Conservation (phyloP, 2,113 vertebrate species). For the Hymenochirus boettgeri region DNA sequence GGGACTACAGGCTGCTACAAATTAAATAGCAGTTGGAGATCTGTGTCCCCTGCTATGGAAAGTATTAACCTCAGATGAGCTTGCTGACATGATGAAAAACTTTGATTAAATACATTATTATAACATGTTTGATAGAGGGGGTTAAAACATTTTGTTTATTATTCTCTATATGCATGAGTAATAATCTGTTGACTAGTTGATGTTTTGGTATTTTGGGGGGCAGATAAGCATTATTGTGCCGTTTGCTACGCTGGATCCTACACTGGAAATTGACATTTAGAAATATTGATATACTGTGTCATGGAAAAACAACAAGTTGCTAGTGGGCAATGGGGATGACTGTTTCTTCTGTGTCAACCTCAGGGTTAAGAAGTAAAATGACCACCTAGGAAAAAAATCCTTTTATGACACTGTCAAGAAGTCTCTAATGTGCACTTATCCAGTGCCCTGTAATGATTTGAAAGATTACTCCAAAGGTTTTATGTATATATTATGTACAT, state of each 20-base stretch:
- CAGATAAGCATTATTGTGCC: too few relatives aligned
- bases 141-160: not conserved
- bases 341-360: not conserved
- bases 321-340: not conserved
- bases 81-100: too few relatives aligned
- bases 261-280: not conserved
- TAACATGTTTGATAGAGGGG: not conserved
- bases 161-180: not conserved
- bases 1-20: too few relatives aligned
- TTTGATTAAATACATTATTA: too few relatives aligned
- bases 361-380: not conserved
- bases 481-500: slow-evolving; percentile 16
- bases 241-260: not conserved
- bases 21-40: too few relatives aligned
- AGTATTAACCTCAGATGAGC: too few relatives aligned
- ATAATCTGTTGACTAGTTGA: too few relatives aligned
- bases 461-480: slow-evolving; percentile 11
- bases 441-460: not conserved
- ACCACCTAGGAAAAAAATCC: not conserved
- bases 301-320: too few relatives aligned
- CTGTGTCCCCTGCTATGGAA: too few relatives aligned
- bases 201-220: too few relatives aligned
- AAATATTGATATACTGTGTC: slow-evolving; percentile 8
- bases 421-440: not conserved
- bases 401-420: not conserved